phyloP scores from a whole-genome alignment of 1,140 invertebrate genomes.

The Trialeurodes vaporariorum region DNA sequence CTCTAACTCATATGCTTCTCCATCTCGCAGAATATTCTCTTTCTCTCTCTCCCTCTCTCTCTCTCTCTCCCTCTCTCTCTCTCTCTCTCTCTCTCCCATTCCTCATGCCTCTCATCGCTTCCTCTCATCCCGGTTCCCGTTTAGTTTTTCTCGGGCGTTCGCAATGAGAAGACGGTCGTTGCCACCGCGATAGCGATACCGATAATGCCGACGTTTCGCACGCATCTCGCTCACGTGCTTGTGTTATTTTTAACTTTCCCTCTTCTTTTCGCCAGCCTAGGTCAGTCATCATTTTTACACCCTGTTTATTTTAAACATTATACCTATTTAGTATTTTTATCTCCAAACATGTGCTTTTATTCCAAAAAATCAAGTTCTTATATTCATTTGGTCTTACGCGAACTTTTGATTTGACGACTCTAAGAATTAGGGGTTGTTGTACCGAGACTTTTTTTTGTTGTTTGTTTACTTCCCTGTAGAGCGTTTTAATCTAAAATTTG shows the following conservation, averaged over 20 bases:
- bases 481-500: too few relatives aligned
- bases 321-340: too few relatives aligned
- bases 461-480: too few relatives aligned
- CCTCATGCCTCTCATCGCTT: neutral
- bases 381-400: too few relatives aligned
- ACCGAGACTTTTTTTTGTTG: too few relatives aligned
- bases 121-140: neutral
- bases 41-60: neutral
- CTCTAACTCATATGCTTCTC: neutral
- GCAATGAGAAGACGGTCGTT: neutral
- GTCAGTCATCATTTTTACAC: too few relatives aligned
- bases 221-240: neutral
- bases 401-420: too few relatives aligned
- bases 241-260: neutral
- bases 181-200: too few relatives aligned
- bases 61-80: neutral
- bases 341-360: too few relatives aligned
- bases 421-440: too few relatives aligned
- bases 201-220: neutral
- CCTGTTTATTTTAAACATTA: too few relatives aligned
- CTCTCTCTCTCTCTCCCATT: neutral
- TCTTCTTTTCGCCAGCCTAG: neutral
- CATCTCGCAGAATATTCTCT: neutral
- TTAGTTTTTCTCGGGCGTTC: conserved; percentile 1
- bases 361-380: too few relatives aligned